Evolutionary conservation across 2,113 vertebrate genomes (phyloP).

Genomic region (Spea multiplicata): DNA sequence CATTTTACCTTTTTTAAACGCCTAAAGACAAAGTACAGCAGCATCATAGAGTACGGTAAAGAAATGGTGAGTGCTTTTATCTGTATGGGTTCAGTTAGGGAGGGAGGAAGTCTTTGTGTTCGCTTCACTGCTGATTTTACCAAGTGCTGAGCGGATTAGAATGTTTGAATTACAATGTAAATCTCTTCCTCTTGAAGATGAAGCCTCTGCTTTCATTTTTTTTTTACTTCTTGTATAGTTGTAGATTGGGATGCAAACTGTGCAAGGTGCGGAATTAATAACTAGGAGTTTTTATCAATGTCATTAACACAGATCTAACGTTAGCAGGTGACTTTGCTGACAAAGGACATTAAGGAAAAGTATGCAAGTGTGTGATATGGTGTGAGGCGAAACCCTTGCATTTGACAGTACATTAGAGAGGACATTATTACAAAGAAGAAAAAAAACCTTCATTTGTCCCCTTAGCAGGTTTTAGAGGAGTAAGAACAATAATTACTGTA

Average conservation of each 20-base stretch:
- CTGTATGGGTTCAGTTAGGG: constrained; percentile 5
- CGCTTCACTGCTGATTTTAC: constrained; percentile 32
- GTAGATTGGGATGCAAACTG: neutral
- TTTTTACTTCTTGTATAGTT: neutral
- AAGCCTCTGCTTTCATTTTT: constrained; percentile 15
- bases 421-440: neutral
- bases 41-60: constrained; percentile 19
- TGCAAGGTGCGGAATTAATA: constrained; percentile 7
- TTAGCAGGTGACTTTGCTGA: too few relatives aligned
- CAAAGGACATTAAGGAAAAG: too few relatives aligned
- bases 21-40: constrained; percentile 11
- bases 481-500: too few relatives aligned
- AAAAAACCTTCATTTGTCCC: neutral
- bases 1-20: constrained; percentile 24
- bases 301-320: too few relatives aligned
- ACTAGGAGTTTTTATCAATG: neutral
- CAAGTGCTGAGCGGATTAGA: constrained; percentile 32
- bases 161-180: constrained; percentile 45
- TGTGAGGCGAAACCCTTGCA: neutral
- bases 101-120: constrained; percentile 15
- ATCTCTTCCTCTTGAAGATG: constrained; percentile 35
- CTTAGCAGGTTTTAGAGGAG: neutral
- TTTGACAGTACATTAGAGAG: neutral
- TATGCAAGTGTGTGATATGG: too few relatives aligned
- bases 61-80: constrained; percentile 35